Base-by-base conservation (phyloP, 2,113 vertebrate genomes). In the Limnothrissa miodon region DNA sequence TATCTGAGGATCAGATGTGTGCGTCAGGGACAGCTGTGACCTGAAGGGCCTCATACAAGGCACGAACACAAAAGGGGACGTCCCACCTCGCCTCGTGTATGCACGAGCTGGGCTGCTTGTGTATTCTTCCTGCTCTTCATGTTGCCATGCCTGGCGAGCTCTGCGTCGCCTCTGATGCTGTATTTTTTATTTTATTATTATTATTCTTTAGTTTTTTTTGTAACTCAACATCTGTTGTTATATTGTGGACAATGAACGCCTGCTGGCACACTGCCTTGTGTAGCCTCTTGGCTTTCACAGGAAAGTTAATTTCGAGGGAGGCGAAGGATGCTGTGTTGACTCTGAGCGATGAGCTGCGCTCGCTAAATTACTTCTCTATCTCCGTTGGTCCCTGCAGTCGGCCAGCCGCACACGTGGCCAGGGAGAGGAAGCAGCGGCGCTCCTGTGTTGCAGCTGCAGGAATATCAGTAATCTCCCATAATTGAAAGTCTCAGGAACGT, bases 331-430 rank as follows among this genome's bases (percentile, higher is more conserved):
- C 19, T 83, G 62, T 82, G 80, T 36, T 82, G 82, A 80, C 33
- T 82, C 46, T 21, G 78, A 25, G n/a, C 17, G 5, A 8, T 45
- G 62, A 36, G 53, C 48, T 70, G 42, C 48, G 17, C 80, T 79
- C 39, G 62, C 36, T 79, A 84, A 82, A 82, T 83, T 85, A 42
- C 84, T 85, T 79, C 33, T 82, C 53, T 79, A 46, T 80, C 80
- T 81, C 81, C 39, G 42, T 53, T 5, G 45, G 56, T 84, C 81
- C 82, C 39, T 25, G 29, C 29, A 62, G 62, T 39, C 29, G 78
- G 62, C 48, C 81, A 83, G 83, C 78, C 25, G 25, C 36, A 29
- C 51, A 46, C 42, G 42, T 80, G 79, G 62, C 45, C 25, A 23
- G 23, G 62, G 39, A 13, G 83, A 66, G 44, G 23, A 66, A 23